Percentiles rank a stretch among this genome's conserved stretches.
Evolutionary conservation across 2,888 invertebrate species (phyloP).

Genomic region (Ligdia adustata): DNA sequence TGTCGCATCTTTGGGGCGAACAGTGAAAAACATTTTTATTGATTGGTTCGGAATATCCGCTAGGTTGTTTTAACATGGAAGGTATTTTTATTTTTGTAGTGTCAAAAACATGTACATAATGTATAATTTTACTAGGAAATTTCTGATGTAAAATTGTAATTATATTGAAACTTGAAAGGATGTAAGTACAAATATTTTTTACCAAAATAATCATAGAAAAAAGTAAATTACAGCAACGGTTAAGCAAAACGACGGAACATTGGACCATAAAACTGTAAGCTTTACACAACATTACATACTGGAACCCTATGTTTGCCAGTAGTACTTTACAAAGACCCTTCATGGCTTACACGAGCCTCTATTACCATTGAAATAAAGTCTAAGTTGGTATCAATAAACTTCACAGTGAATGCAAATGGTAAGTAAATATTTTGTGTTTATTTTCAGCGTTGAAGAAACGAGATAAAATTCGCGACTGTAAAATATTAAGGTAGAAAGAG

Average conservation of each 20-base stretch:
- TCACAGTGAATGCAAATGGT: constrained; percentile 54
- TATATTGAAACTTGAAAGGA: too few relatives aligned
- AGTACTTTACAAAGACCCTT: constrained; percentile 62
- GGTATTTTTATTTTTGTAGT: too few relatives aligned
- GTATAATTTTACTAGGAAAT: too few relatives aligned
- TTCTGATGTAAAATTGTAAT: too few relatives aligned
- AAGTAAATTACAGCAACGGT: constrained; percentile 41
- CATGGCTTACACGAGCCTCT: constrained; percentile 48
- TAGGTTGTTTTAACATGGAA: too few relatives aligned
- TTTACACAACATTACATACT: constrained; percentile 63
- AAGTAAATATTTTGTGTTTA: constrained; percentile 64
- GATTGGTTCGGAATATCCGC: too few relatives aligned
- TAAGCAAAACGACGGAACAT: constrained; percentile 51
- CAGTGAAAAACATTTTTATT: too few relatives aligned
- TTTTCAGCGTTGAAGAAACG: constrained; percentile 63
- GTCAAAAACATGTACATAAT: too few relatives aligned
- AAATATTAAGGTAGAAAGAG: constrained; percentile 64
- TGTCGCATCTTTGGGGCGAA: constrained; percentile 14
- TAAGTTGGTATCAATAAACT: constrained; percentile 46
- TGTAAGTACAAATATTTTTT: too few relatives aligned
- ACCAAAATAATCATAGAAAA: constrained; percentile 43
- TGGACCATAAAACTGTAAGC: constrained; percentile 61
- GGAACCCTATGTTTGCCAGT: constrained; percentile 67
- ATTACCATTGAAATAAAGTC: constrained; percentile 47
- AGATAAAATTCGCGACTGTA: constrained; percentile 70